A percentile compares a stretch with the other conserved stretches of the same genome.
These are phyloP conservation scores for Turritopsis rubra DNA, from an alignment of 30 jellyfish, hydroid and myxozoan genomes.

Conservation along the genomic window DNA sequence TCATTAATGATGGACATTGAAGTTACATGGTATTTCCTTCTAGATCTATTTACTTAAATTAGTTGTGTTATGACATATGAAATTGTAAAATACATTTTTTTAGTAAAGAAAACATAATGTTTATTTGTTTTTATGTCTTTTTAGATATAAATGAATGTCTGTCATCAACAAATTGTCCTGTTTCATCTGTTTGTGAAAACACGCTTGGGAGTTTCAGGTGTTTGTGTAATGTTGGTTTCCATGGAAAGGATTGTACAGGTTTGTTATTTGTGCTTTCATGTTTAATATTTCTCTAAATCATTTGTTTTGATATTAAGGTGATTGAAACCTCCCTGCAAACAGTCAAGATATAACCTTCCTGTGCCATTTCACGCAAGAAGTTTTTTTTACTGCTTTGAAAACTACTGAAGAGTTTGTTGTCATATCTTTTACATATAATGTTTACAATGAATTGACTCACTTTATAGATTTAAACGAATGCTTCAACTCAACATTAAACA, in stretches of 20 bases:
- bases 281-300: neutral
- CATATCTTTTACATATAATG: too few species aligned
- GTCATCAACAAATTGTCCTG: constrained; percentile 9
- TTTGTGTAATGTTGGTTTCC: constrained; percentile 1
- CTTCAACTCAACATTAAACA: neutral
- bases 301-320: too few species aligned
- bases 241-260: constrained; percentile 10
- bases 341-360: neutral
- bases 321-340: too few species aligned
- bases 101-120: too few species aligned
- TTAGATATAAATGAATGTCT: constrained; percentile 11
- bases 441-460: too few species aligned
- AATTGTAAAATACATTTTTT: too few species aligned
- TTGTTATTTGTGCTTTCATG: neutral
- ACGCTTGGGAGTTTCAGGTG: neutral
- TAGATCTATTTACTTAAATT: too few species aligned
- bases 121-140: neutral
- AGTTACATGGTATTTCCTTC: too few species aligned
- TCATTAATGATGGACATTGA: too few species aligned
- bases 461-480: constrained; percentile 16
- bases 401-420: too few species aligned
- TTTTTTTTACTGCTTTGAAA: too few species aligned
- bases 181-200: neutral
- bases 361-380: neutral
- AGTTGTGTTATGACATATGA: too few species aligned